Evolutionary conservation across 2,113 vertebrate species (phyloP), one percentile per base, ranked within the genome.

Genomic region (Rhinolophus sinicus): DNA sequence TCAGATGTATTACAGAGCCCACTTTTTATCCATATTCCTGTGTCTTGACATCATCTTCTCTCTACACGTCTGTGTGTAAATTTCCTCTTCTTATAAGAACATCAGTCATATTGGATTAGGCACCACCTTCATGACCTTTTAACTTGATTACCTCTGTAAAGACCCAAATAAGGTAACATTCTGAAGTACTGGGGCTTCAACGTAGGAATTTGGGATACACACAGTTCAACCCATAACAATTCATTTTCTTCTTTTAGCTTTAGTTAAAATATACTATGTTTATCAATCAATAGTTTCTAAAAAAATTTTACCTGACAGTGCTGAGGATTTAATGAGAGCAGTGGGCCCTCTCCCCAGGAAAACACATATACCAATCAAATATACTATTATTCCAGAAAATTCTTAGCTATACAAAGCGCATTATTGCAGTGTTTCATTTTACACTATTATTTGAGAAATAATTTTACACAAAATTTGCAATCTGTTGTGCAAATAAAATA

Each of bases 341-440:
- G 33, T 76, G 22, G 28, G 81, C 12, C 14, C 65, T 75, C 52
- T 77, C n/a, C 83, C 47, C 0, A 60, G 75, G 77, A 80, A 93
- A 95, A 58, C 19, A 69, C 24, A 69, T 22, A 40, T 22, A 58
- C 38, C 56, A 92, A 24, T 78, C 60, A 82, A 64, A 75, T 76
- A 60, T 81, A 67, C 62, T 84, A 2, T 87, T 80, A 54, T 60
- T 70, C 26, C 24, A 88, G 52, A 93, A 95, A 90, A 69, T 33
- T 88, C 33, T 75, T 52, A 65, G 26, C 85, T 93, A 9, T 64
- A 16, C 21, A 62, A 81, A 87, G 11, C 4, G 9, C 16, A 5
- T 65, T 47, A 56, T 56, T 76, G 64, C 21, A 92, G 6, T 47
- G 47, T 88, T 94, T 97, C n/a, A 67, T 44, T 88, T 94, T 90